Evolutionary conservation across 2,113 vertebrate genomes (phyloP).

Genomic region (Gracilinanus agilis): DNA sequence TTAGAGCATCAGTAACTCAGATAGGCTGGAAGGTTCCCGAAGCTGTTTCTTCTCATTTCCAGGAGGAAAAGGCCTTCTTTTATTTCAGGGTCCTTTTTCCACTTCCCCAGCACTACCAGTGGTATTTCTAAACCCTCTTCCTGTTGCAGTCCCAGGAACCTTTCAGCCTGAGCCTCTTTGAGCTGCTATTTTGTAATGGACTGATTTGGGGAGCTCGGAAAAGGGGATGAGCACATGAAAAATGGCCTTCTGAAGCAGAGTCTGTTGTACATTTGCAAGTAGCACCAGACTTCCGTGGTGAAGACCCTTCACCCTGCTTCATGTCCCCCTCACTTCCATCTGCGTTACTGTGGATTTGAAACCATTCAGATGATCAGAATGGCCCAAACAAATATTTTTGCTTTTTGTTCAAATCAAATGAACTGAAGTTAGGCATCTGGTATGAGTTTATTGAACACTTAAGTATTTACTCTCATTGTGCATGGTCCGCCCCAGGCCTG

Average conservation of each 20-base stretch:
- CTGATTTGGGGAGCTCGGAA: neutral
- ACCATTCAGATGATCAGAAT: conserved; percentile 7
- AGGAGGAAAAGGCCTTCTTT: neutral
- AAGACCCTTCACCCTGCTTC: conserved; percentile 36
- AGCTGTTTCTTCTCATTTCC: no score
- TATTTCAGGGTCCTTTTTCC: neutral
- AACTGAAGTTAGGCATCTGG: neutral
- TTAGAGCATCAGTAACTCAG: no score
- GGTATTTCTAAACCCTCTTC: neutral
- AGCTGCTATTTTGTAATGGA: neutral
- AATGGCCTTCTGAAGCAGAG: conserved; percentile 20
- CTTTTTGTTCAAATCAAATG: conserved; percentile 4
- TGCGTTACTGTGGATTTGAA: conserved; percentile 19
- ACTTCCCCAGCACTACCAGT: neutral
- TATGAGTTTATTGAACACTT: neutral
- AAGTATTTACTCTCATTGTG: no score
- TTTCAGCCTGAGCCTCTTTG: neutral
- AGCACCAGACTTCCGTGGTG: conserved; percentile 20
- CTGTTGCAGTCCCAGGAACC: neutral
- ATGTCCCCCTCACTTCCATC: neutral
- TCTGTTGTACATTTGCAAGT: neutral
- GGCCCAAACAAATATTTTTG: conserved; percentile 27
- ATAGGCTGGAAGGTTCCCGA: no score
- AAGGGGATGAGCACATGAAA: neutral
- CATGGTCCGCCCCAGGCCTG: neutral